These are phyloP conservation scores for Sarcophaga bullata DNA, from an alignment of 1,140 invertebrate species.

Conservation along the genomic window DNA sequence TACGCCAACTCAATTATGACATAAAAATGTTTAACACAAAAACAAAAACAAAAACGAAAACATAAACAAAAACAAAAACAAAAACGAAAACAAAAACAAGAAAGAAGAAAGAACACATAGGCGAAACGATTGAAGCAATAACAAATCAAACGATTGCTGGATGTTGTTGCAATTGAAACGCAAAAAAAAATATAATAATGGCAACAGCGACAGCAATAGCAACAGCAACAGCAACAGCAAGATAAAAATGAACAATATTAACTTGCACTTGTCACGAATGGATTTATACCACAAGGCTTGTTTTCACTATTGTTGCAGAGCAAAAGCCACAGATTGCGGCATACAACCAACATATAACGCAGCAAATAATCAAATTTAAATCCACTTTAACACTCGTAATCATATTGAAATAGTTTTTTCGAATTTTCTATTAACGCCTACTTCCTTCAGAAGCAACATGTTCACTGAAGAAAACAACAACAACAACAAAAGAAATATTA, in stretches of 20 bases:
- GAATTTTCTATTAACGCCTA: background rate
- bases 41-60: background rate
- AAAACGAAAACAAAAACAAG: background rate
- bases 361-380: background rate
- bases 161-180: no score
- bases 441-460: constrained; percentile 19
- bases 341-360: background rate
- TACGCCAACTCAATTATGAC: constrained; percentile 25
- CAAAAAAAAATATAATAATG: background rate
- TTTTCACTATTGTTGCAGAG: background rate
- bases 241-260: background rate
- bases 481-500: no score
- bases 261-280: constrained; percentile 19
- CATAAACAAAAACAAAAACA: background rate
- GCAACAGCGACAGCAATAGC: background rate
- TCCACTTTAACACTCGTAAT: no score
- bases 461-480: background rate
- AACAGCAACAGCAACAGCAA: background rate
- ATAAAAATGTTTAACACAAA: constrained; percentile 4
- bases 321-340: no score
- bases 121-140: no score
- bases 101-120: background rate
- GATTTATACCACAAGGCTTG: background rate
- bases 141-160: no score
- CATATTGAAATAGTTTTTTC: background rate